Evolutionary conservation across 2,113 vertebrate genomes (phyloP).

Genomic region (Sinocyclocheilus grahami): DNA sequence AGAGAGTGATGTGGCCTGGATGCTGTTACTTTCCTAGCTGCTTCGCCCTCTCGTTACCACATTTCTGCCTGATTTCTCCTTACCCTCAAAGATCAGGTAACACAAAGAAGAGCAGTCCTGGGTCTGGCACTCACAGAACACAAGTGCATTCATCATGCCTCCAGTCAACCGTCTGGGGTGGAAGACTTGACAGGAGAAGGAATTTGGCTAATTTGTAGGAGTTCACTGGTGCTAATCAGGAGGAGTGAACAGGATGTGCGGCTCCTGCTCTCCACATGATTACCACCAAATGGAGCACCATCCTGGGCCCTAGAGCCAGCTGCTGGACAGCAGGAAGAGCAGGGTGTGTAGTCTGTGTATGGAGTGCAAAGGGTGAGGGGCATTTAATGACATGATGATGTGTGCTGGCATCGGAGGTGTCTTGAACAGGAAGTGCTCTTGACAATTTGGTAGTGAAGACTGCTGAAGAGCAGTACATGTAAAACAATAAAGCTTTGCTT

Average conservation of each 20-base stretch:
- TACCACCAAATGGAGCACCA: constrained; percentile 86
- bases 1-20: constrained; percentile 30
- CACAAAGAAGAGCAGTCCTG: constrained; percentile 46
- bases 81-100: constrained; percentile 44
- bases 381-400: constrained; percentile 3
- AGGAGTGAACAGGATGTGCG: constrained; percentile 87
- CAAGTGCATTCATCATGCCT: constrained; percentile 83
- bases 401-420: background rate
- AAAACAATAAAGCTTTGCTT: background rate
- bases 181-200: constrained; percentile 72
- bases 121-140: constrained; percentile 75
- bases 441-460: background rate
- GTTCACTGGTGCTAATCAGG: constrained; percentile 91
- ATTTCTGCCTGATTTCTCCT: constrained; percentile 39
- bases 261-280: constrained; percentile 92
- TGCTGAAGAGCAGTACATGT: background rate
- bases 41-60: constrained; percentile 11
- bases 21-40: constrained; percentile 35
- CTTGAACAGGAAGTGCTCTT: background rate
- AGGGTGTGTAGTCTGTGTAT: constrained; percentile 45
- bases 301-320: constrained; percentile 70
- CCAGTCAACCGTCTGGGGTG: constrained; percentile 53
- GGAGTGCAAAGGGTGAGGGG: constrained; percentile 13
- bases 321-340: constrained; percentile 67
- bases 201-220: constrained; percentile 86